These are phyloP conservation scores for Stomatorhinus ivindoensis DNA, from an alignment of 2,113 vertebrate genomes.

Conservation along the genomic window DNA sequence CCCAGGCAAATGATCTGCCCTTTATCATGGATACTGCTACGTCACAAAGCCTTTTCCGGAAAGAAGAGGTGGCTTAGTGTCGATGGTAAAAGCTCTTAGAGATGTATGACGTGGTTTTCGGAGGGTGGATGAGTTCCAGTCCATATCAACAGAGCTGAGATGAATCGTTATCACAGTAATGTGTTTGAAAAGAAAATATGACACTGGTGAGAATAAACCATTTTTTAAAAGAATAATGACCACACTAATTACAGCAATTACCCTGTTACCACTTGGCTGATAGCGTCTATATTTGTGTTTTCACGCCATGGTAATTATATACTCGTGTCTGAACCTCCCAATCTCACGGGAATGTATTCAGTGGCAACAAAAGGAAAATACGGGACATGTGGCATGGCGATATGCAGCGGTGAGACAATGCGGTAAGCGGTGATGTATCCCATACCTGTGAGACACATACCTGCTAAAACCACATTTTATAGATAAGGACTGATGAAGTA, in stretches of 20 bases:
- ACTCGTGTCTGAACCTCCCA: background rate
- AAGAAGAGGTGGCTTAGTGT: background rate
- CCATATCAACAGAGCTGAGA: background rate
- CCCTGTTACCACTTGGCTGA: background rate
- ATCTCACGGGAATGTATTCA: background rate
- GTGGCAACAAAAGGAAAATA: background rate
- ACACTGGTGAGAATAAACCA: background rate
- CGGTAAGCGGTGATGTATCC: background rate
- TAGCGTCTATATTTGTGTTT: background rate
- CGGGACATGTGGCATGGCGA: background rate
- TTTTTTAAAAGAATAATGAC: background rate
- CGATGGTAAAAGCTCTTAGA: background rate
- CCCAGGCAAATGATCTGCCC: background rate
- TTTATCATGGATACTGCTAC: background rate
- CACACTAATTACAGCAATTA: background rate
- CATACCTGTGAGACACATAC: conserved; percentile 6
- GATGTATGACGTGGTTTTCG: background rate
- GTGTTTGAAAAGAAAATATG: background rate
- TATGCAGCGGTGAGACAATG: background rate
- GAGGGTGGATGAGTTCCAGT: background rate
- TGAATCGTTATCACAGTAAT: background rate
- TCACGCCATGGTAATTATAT: background rate
- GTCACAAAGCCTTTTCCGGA: background rate
- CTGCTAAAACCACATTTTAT: conserved; percentile 10
- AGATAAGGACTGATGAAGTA: conserved; percentile 6